Evolutionary conservation across 2,888 invertebrate genomes (phyloP).

Genomic region (Pyrrhia umbra): DNA sequence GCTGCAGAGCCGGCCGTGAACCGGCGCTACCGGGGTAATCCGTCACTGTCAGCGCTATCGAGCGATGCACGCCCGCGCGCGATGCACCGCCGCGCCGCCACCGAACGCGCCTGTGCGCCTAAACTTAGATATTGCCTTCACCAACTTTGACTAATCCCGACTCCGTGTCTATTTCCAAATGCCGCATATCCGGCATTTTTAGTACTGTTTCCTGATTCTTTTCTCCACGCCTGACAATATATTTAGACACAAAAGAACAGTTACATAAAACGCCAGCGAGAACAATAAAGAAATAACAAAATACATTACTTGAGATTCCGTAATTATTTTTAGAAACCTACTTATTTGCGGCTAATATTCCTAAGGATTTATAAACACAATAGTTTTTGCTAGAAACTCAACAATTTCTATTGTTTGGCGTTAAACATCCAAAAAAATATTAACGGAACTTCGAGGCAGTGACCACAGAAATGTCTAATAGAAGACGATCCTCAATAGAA

Average conservation of each 20-base stretch:
- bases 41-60: slow-evolving; percentile 86
- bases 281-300: slow-evolving; percentile 28
- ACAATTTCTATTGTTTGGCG: slow-evolving; percentile 36
- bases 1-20: slow-evolving; percentile 76
- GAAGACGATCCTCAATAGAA: slow-evolving; percentile 54
- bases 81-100: slow-evolving; percentile 53
- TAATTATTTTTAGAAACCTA: slow-evolving; percentile 43
- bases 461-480: slow-evolving; percentile 42
- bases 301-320: slow-evolving; percentile 13
- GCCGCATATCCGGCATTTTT: slow-evolving; percentile 64
- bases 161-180: slow-evolving; percentile 74
- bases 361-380: slow-evolving; percentile 39
- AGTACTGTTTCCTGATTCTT: slow-evolving; percentile 53
- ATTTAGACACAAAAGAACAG: slow-evolving; percentile 26
- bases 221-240: slow-evolving; percentile 21
- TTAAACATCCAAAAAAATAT: slow-evolving; percentile 17
- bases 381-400: slow-evolving; percentile 40
- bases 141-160: slow-evolving; percentile 85
- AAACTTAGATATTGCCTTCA: slow-evolving; percentile 88
- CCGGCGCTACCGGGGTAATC: slow-evolving; percentile 80
- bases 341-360: slow-evolving; percentile 32
- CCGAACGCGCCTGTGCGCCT: slow-evolving; percentile 65
- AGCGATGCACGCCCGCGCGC: slow-evolving; percentile 83
- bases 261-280: slow-evolving; percentile 32
- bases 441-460: slow-evolving; percentile 40